Evolutionary conservation across 2,113 vertebrate species (phyloP), one percentile per base, ranked within the genome.

Genomic region (Pholis gunnellus): DNA sequence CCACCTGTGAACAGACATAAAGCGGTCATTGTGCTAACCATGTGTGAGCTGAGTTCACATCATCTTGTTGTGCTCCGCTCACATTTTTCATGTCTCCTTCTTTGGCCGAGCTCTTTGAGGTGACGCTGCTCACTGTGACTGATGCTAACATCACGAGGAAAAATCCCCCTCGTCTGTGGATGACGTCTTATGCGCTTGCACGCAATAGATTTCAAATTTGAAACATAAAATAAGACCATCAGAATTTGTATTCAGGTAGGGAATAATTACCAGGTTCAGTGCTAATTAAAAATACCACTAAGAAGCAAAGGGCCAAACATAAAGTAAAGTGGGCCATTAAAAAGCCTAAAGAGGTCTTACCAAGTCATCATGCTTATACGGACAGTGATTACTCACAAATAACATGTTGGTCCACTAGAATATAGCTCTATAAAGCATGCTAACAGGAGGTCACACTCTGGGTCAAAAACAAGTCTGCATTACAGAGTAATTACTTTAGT

Each of bases 1-100:
- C 89, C 88, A 89, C 89, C 88, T 94, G 87, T 83, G 88, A 87
- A 89, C 79, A 44, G 80, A 63, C 87, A 91, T 92, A 89, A 90
- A 90, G 88, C 85, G 68, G 87, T 87, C 84, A 88, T 92, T 92
- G 88, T 88, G 83, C 89, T 84, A 59, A 71, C 66, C 36, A 22
- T 82, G 75, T 87, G 79, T 73, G 87, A 80, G 86, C 82, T 82
- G 82, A 90, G 86, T 93, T 60, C 89, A 93, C 79, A 71, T 79
- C 52, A 2, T 84, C 86, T 69, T 54, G 61, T 57, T 9, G 1
- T 46, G 34, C 80, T 80, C 50, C 14, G 48, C 73, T 87, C 38
- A 44, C 27, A 27, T 76, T 89, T 87, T 67, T 82, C 72, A 36
- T 36, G 70, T 80, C 72, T 81, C 70, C 65, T 36, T 82, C 67